Percentiles rank a stretch among this genome's conserved stretches.
Evolutionary conservation across 2,888 invertebrate species (phyloP).

Genomic region (Lumbricus terrestris): DNA sequence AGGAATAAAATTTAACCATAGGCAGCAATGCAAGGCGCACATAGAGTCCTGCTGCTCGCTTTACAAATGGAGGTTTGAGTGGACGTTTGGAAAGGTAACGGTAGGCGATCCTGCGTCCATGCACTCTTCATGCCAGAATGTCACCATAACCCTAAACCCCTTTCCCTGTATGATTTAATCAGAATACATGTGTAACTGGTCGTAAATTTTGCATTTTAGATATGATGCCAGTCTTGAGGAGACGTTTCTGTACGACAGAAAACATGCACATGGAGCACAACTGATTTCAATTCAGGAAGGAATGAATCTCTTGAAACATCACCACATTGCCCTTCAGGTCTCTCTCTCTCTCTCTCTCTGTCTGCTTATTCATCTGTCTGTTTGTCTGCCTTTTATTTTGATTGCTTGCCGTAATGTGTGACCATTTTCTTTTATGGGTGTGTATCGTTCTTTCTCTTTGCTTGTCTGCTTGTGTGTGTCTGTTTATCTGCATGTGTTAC

Average conservation of each 20-base stretch:
- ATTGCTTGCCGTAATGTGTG: background rate
- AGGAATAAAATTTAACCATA: no score
- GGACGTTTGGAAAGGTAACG: no score
- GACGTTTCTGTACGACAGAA: background rate
- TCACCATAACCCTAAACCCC: no score
- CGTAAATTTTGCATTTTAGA: background rate
- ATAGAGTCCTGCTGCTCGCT: no score
- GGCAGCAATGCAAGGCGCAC: no score
- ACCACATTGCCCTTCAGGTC: background rate
- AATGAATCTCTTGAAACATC: background rate
- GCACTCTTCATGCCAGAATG: no score
- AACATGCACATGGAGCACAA: background rate
- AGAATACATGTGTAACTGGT: background rate
- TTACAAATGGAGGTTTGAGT: no score
- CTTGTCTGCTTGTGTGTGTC: background rate
- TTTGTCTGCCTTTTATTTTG: no score
- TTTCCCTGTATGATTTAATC: background rate
- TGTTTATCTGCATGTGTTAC: no score
- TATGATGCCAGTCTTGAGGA: slow-evolving; percentile 9
- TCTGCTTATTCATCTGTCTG: background rate
- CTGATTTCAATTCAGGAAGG: background rate
- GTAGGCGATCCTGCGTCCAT: no score
- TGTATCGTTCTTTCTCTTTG: background rate
- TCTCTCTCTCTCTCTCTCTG: background rate
- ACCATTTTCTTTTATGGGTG: background rate